These are phyloP conservation scores for Luperina testacea DNA, from an alignment of 2,888 invertebrate species.

Conservation along the genomic window DNA sequence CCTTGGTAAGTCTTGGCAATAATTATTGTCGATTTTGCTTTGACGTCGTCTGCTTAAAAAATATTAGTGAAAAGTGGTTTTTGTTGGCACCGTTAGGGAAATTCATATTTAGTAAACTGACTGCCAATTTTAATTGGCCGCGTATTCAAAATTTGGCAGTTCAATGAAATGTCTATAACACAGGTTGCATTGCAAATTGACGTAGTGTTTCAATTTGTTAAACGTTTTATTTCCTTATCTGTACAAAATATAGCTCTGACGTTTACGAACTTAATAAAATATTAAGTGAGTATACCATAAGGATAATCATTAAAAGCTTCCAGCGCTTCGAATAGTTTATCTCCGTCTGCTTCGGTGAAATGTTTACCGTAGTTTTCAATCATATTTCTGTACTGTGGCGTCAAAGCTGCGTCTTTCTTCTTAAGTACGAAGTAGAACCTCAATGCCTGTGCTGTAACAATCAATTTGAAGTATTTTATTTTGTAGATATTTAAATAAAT, in stretches of 20 bases:
- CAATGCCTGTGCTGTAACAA: background rate
- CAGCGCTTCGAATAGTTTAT: background rate
- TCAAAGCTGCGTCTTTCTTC: background rate
- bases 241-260: background rate
- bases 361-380: background rate
- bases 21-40: background rate
- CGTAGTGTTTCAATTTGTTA: background rate
- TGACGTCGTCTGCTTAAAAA: background rate
- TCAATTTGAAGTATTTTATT: background rate
- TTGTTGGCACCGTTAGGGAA: background rate
- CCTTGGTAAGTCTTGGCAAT: background rate
- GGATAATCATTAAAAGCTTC: background rate
- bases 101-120: background rate
- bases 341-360: background rate
- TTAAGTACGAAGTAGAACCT: background rate
- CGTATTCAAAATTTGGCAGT: too few species aligned
- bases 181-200: too few species aligned
- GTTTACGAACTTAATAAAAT: background rate
- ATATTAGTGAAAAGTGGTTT: background rate
- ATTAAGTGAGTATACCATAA: background rate
- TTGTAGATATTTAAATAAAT: background rate
- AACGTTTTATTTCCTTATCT: background rate
- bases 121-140: too few species aligned
- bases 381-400: rapidly evolving
- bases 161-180: background rate